phyloP scores from a whole-genome alignment of 2,113 vertebrate genomes.

The Nibea coibor region DNA sequence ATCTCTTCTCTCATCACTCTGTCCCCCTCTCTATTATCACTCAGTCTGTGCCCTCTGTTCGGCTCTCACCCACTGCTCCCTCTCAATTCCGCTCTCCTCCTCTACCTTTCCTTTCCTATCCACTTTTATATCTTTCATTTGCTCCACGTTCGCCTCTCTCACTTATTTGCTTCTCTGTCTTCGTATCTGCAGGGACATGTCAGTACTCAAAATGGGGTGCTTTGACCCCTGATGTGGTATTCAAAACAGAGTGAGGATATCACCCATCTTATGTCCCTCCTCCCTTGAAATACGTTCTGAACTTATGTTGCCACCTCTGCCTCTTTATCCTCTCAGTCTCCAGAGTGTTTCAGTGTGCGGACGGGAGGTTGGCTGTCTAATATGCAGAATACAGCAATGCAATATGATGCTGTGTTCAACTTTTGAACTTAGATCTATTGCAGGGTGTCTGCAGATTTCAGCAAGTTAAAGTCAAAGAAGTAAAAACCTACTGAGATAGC shows the following conservation, averaged over 20 bases:
- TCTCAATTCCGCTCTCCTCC: slow-evolving; percentile 6
- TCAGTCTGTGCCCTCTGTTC: slow-evolving; percentile 22
- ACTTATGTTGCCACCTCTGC: slow-evolving; percentile 15
- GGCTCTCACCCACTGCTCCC: neutral
- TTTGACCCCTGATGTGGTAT: slow-evolving; percentile 22
- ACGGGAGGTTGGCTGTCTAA: slow-evolving; percentile 11
- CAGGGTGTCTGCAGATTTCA: neutral
- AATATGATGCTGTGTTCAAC: slow-evolving; percentile 16
- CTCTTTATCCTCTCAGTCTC: neutral
- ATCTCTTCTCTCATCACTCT: slow-evolving; percentile 41
- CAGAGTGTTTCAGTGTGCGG: neutral
- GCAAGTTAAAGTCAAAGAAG: slow-evolving; percentile 11
- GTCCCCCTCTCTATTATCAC: slow-evolving; percentile 31
- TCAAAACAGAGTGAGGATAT: slow-evolving; percentile 41
- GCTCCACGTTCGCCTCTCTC: neutral
- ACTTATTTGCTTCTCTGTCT: neutral
- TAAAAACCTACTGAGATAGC: neutral
- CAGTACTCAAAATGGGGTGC: slow-evolving; percentile 20
- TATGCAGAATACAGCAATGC: slow-evolving; percentile 1
- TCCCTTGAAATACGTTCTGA: neutral
- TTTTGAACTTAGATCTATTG: slow-evolving; percentile 14
- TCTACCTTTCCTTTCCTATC: slow-evolving; percentile 11
- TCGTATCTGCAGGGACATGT: slow-evolving; percentile 6
- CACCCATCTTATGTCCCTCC: neutral
- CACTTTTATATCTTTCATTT: slow-evolving; percentile 13